Conservation (phyloP, 2,888 invertebrate species). For the Nysson spinosus region DNA sequence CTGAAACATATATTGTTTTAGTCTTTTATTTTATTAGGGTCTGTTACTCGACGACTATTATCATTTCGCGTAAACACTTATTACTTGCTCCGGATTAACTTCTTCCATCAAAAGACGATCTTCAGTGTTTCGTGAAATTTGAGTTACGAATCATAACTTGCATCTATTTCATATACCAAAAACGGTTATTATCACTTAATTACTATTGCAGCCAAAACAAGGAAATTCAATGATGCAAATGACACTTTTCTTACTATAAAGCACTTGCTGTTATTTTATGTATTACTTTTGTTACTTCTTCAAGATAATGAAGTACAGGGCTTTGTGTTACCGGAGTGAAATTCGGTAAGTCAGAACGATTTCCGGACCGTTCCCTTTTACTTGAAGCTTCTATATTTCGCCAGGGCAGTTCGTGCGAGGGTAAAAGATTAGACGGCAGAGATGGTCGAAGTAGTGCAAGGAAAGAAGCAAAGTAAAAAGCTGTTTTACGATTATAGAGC, state of each 20-base stretch:
- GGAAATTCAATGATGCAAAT: too few species aligned
- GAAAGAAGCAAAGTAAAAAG: conserved; percentile 42
- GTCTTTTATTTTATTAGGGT: conserved; percentile 26
- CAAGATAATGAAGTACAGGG: conserved; percentile 16
- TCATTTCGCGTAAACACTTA: too few species aligned
- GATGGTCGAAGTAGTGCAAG: conserved; percentile 1
- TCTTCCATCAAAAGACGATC: too few species aligned
- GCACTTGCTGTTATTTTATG: too few species aligned
- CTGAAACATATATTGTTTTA: conserved; percentile 40
- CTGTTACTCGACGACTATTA: background rate
- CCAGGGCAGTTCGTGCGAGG: conserved; percentile 1
- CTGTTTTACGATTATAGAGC: conserved; percentile 55
- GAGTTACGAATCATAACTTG: too few species aligned
- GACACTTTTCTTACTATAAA: too few species aligned
- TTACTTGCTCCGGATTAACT: too few species aligned
- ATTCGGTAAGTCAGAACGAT: conserved; percentile 27
- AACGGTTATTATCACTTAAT: too few species aligned
- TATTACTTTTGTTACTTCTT: background rate
- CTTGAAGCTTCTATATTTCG: conserved; percentile 14
- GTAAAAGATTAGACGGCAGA: background rate
- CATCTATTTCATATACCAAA: too few species aligned
- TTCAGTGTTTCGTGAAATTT: too few species aligned
- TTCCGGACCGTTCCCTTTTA: conserved; percentile 16
- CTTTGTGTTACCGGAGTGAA: conserved; percentile 10
- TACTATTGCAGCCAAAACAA: too few species aligned